phyloP scores from a whole-genome alignment of 2,113 vertebrate species.

The Neodon shergylaensis region DNA sequence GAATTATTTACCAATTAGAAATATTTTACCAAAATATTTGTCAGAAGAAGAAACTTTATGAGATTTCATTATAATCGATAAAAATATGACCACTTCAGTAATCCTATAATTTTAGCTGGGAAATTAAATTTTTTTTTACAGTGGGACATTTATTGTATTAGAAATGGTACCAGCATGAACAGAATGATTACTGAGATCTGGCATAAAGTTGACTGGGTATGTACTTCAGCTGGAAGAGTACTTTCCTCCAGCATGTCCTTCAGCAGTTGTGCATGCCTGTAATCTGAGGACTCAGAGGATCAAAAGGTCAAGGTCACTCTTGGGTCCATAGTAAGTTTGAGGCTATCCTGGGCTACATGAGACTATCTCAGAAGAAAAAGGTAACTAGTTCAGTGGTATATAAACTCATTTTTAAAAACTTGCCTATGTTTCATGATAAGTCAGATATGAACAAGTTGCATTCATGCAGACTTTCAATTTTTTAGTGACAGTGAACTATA shows the following conservation, averaged over 20 bases:
- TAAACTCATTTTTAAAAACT: constrained; percentile 11
- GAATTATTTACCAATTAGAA: background rate
- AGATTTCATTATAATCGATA: constrained; percentile 7
- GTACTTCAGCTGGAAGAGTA: background rate
- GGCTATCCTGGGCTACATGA: background rate
- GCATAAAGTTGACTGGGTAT: background rate
- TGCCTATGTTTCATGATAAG: constrained; percentile 3
- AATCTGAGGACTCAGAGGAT: background rate
- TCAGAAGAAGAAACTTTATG: constrained; percentile 35
- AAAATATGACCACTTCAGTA: constrained; percentile 13
- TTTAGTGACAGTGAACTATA: constrained; percentile 44
- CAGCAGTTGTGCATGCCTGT: background rate
- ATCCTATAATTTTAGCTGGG: constrained; percentile 34
- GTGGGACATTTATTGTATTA: constrained; percentile 43
- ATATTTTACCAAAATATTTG: constrained; percentile 5
- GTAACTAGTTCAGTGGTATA: background rate
- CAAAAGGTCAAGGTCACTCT: background rate
- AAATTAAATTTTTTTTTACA: background rate
- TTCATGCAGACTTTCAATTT: constrained; percentile 52
- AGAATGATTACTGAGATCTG: constrained; percentile 26
- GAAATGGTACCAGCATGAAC: constrained; percentile 21
- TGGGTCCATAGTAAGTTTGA: background rate
- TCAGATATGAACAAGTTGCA: constrained; percentile 10
- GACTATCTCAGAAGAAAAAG: background rate
- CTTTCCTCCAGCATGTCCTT: background rate